Percentiles rank a stretch among this genome's conserved stretches.
phyloP scores from a whole-genome alignment of 2,113 vertebrate genomes.

The Sigmodon hispidus region DNA sequence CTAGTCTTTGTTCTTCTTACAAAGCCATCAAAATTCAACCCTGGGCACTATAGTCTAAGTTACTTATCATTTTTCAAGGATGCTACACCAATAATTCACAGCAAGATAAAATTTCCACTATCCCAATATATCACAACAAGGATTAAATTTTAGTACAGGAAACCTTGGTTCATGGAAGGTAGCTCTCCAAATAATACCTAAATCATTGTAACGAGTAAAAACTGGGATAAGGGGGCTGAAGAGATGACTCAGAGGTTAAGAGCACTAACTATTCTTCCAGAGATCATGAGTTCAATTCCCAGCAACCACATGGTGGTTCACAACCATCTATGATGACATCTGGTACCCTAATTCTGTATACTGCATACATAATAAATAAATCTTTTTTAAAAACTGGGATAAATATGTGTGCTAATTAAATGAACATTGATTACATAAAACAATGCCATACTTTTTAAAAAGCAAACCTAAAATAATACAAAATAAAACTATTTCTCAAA shows the following conservation, averaged over 20 bases:
- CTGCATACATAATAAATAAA: no score
- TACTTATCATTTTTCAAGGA: neutral
- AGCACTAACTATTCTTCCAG: no score
- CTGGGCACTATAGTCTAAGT: neutral
- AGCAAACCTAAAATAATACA: neutral
- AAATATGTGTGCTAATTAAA: neutral
- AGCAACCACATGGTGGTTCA: no score
- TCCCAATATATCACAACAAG: neutral
- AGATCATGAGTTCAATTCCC: no score
- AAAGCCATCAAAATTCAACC: neutral
- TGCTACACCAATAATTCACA: neutral
- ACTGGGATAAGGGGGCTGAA: no score
- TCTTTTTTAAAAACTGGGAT: no score
- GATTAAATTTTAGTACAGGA: neutral
- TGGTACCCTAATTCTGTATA: no score
- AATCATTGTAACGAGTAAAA: neutral
- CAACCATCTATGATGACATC: no score
- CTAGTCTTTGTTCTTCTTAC: neutral
- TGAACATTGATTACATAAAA: neutral
- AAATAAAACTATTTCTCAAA: conserved; percentile 25
- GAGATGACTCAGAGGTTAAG: no score
- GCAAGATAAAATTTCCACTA: neutral
- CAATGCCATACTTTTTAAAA: neutral
- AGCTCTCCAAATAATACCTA: neutral
- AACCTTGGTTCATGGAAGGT: neutral